Base-by-base conservation (phyloP, 2,888 invertebrate genomes). In the Herminia tarsipennalis region DNA sequence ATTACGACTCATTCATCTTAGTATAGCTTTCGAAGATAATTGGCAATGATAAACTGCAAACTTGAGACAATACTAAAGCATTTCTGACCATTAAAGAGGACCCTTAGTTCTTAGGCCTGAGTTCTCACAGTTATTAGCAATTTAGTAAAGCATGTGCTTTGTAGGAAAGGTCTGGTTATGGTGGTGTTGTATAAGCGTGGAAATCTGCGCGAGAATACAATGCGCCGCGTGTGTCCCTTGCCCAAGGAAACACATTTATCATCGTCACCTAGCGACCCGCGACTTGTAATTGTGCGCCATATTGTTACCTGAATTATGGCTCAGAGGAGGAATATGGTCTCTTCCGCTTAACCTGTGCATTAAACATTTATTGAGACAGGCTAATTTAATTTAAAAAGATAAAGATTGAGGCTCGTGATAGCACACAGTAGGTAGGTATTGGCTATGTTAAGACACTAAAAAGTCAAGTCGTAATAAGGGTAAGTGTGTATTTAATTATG, bases 231-330 rank as follows among this genome's bases (percentile, higher is more conserved):
- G 73, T 81, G 83, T 83, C 80, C 70, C 76, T 77, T 70, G 80
- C 78, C 78, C 73, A 85, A 81, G 83, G 81, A 86, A 83, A 63
- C 74, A 70, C 73, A 88, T 91, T 86, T 87, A 84, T 91, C 88
- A 88, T 90, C 90, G 86, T 90, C 89, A 87, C 81, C 81, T 68
- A 69, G 71, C 63, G 73, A 71, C 76, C 68, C 71, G 78, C 65
- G 81, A 78, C 84, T 86, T 83, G 88, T 89, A 89, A 89, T 90
- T 89, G 88, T 88, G 74, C 73, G 82, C 85, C 77, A 85, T 87
- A 88, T 86, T 88, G 88, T 88, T 85, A 78, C 79, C 74, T 88
- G 86, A 90, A 79, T 87, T 89, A 91, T 89, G 79, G 69, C 66
- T 61, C 63, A 61, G 65, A 59, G 56, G 70, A 73, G 69, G 70